A percentile compares a stretch with the other conserved stretches of the same genome.
Evolutionary conservation across 92 coral and sea anemone genomes (phyloP).

Genomic region (Epizoanthus fatuus): DNA sequence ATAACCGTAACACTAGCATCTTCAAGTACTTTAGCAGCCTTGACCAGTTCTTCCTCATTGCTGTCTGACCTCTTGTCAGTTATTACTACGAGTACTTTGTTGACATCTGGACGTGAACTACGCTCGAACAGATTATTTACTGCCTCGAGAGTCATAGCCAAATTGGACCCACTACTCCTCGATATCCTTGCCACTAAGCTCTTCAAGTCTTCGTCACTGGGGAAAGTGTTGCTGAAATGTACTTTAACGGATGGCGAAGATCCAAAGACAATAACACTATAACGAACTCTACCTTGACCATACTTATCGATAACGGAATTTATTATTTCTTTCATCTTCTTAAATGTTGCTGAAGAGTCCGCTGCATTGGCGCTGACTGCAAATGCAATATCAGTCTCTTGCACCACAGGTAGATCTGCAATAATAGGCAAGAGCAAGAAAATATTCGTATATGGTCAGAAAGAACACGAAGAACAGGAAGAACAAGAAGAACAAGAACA

Average conservation of each 20-base stretch:
- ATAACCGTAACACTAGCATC: slow-evolving; percentile 64
- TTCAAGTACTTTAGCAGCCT: slow-evolving; percentile 55
- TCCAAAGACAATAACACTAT: slow-evolving; percentile 78
- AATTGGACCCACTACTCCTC: slow-evolving; percentile 66
- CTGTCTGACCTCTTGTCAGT: slow-evolving; percentile 80
- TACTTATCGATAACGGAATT: slow-evolving; percentile 69
- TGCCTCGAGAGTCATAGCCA: slow-evolving; percentile 73
- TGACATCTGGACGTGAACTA: slow-evolving; percentile 76
- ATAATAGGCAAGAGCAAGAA: neutral
- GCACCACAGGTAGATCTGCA: slow-evolving; percentile 68
- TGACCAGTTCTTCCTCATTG: slow-evolving; percentile 34
- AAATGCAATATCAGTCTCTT: slow-evolving; percentile 72
- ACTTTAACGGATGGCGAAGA: slow-evolving; percentile 53
- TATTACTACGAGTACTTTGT: slow-evolving; percentile 80
- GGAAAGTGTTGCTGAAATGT: slow-evolving; percentile 54
- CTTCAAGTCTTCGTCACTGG: slow-evolving; percentile 49
- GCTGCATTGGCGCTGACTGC: slow-evolving; percentile 71
- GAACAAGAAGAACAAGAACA: neutral
- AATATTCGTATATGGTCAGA: no score
- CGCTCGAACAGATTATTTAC: slow-evolving; percentile 71
- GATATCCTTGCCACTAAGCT: slow-evolving; percentile 20
- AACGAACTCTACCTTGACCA: slow-evolving; percentile 66
- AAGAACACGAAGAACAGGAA: neutral
- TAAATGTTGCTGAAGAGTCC: slow-evolving; percentile 55
- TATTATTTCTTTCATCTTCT: slow-evolving; percentile 66